Evolutionary conservation across 2,797 vertebrate species (phyloP), one percentile per base, ranked within the genome.

Genomic region (Parauchenoglanis ngamensis): DNA sequence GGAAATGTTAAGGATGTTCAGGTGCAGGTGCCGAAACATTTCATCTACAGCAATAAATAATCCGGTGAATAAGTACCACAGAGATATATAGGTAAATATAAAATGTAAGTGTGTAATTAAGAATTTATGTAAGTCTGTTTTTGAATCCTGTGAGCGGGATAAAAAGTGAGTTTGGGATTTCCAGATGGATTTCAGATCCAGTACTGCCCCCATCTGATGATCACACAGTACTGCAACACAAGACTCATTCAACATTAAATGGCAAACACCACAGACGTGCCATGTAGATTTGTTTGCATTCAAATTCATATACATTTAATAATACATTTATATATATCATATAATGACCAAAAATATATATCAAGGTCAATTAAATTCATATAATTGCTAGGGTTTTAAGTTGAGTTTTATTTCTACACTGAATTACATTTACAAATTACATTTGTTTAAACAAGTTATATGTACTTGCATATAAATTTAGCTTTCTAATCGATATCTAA

Each of bases 161-260:
- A 28, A 85, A 78, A 56, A 49, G 4, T 80, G 35, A 61, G 40
- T 8, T 57, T 49, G 59, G 25, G 44, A 77, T 49, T 81, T 85
- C 21, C 10, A 11, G n/a, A 19, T 5, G 40, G 17, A 75, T 76
- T 77, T 84, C 23, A 52, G 11, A 68, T 52, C 35, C 54, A 73
- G 78, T 88, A 72, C 75, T 82, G 82, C 89, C 89, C 8, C 65
- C 85, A 68, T n/a, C 72, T 89, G 87, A 28, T 89, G 12, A 35
- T n/a, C 7, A 23, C 12, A 0, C 8, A 80, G 65, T 61, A 86
- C 52, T 89, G 82, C 89, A 87, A 10, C 56, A 63, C 31, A 23
- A 54, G 7, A 46, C 28, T 4, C 56, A 25, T 49, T n/a, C 13
- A 82, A 5, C 23, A 2, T n/a, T 25, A 46, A 63, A 12, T 35